Base-by-base conservation (phyloP, 2,113 vertebrate genomes). In the Haemorhous mexicanus region DNA sequence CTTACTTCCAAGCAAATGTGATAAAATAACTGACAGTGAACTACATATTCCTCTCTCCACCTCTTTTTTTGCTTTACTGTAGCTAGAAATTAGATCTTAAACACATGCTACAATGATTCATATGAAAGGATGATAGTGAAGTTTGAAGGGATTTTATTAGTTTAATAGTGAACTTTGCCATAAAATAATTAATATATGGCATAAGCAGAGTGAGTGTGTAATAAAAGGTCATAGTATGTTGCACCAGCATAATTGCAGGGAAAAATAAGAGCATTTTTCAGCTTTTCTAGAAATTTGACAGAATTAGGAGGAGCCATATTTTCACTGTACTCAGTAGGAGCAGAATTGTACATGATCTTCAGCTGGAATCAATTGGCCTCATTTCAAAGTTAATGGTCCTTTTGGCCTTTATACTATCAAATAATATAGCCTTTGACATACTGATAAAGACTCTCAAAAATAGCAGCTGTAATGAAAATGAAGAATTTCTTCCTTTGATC, bases 81-180 rank as follows among this genome's bases (percentile, higher is more conserved):
- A 52, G 89, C 84, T 93, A 87, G 79, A 58, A 75, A 58, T 87
- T 41, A 95, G 85, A 62, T 89, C 79, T 86, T 88, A 86, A 79
- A 46, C 30, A 52, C 22, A 10, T 19, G 69, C 47, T 80, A 30
- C 44, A 46, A 63, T 85, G 77, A 91, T 96, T 96, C 94, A 77
- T 93, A 78, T 84, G 84, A 89, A 84, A 91, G 30, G 52, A 61
- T 30, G 66, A 93, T 82, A 83, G 4, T 83, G 78, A 92, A 84
- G 55, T 39, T 80, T 82, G 72, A 88, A 85, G 64, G 26, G 84
- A 78, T 96, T 96, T 94, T 87, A 64, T 95, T 95, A 84, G 69
- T 83, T 79, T 88, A 90, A 81, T 23, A 41, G 66, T 53, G 74
- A 79, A 52, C n/a, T 91, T 95, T 84, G 77, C 59, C 37, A 39